Conservation (phyloP, 2,797 vertebrate species). For the Garrulus glandarius region DNA sequence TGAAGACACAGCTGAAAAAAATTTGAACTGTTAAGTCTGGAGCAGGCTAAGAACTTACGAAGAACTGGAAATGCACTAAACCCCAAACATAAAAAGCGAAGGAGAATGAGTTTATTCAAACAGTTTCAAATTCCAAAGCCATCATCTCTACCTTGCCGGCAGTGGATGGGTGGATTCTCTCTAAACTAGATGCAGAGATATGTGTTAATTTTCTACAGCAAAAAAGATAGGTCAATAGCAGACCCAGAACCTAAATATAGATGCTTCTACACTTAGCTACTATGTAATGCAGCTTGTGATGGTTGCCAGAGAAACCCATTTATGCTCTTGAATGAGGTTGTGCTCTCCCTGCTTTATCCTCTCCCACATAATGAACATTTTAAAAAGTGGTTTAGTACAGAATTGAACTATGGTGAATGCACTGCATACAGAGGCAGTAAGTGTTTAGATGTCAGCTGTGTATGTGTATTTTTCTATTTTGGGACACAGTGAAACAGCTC, state of each 20-base stretch:
- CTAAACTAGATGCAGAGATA: background rate
- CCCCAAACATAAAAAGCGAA: background rate
- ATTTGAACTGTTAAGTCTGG: background rate
- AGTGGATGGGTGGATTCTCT: background rate
- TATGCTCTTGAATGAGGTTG: conserved; percentile 59
- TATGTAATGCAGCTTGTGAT: conserved; percentile 54
- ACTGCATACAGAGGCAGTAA: background rate
- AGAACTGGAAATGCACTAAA: background rate
- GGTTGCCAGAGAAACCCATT: conserved; percentile 72
- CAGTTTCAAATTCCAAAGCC: background rate
- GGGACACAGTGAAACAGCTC: background rate
- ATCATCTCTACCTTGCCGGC: fast-evolving
- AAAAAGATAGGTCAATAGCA: conserved; percentile 28
- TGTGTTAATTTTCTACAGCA: background rate
- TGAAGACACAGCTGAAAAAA: background rate
- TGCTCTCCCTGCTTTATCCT: conserved; percentile 52
- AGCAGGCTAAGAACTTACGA: background rate
- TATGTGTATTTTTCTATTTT: background rate
- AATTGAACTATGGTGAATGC: background rate
- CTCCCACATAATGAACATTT: conserved; percentile 66
- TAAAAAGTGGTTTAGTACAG: conserved; percentile 23
- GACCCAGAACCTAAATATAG: conserved; percentile 60
- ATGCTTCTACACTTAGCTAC: conserved; percentile 52
- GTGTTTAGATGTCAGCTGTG: conserved; percentile 6
- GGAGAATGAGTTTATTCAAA: background rate